Percentiles rank a stretch among this genome's conserved stretches.
Conservation (phyloP, 1,140 invertebrate species). For the Maconellicoccus hirsutus region DNA sequence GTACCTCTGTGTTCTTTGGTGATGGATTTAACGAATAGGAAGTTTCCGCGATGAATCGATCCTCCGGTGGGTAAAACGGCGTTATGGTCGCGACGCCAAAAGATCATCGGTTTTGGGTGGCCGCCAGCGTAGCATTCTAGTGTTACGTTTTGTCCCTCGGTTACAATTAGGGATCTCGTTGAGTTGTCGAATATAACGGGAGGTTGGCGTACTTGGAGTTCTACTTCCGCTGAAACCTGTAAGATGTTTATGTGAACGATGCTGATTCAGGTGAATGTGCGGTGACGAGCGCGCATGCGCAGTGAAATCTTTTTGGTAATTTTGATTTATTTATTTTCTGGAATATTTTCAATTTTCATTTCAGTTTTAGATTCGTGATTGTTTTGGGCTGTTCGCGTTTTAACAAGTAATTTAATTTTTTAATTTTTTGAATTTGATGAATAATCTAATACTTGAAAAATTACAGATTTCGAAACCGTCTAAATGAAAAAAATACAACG, state of each 20-base stretch:
- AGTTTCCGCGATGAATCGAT: conserved; percentile 70
- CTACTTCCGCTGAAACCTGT: conserved; percentile 53
- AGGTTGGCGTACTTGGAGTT: conserved; percentile 67
- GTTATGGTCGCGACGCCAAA: conserved; percentile 86
- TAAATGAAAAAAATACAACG: too few species aligned
- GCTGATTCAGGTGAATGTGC: too few species aligned
- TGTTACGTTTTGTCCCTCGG: conserved; percentile 61
- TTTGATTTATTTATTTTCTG: too few species aligned
- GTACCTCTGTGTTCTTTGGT: conserved; percentile 80
- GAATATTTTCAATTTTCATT: too few species aligned
- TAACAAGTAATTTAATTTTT: background rate
- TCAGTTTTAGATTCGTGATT: too few species aligned
- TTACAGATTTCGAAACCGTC: too few species aligned
- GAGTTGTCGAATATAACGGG: conserved; percentile 89
- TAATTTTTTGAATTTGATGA: too few species aligned
- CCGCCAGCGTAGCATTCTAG: conserved; percentile 81
- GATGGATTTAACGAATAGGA: conserved; percentile 63
- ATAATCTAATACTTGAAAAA: too few species aligned
- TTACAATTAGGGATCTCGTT: conserved; percentile 70
- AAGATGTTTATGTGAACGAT: too few species aligned
- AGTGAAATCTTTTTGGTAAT: too few species aligned
- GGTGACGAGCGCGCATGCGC: too few species aligned
- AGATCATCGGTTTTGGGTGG: conserved; percentile 67
- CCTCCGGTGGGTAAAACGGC: conserved; percentile 80
- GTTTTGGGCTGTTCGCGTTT: too few species aligned